These are phyloP conservation scores for Diabrotica virgifera DNA, from an alignment of 1,140 invertebrate genomes.

Conservation along the genomic window DNA sequence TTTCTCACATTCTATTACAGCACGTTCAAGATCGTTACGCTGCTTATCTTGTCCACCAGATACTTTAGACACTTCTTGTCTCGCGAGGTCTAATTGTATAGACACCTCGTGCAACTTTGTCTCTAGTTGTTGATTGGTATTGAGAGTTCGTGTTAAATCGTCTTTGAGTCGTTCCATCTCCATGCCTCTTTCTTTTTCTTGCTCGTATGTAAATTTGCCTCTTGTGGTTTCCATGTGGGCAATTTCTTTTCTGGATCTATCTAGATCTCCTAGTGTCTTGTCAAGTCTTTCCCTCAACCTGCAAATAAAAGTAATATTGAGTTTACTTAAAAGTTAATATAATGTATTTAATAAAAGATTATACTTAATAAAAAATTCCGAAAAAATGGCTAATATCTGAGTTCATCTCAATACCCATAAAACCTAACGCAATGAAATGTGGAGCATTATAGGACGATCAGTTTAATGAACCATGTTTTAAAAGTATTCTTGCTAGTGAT, in stretches of 20 bases:
- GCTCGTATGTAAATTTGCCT: conserved; percentile 85
- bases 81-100: conserved; percentile 74
- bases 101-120: conserved; percentile 74
- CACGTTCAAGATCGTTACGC: conserved; percentile 70
- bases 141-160: conserved; percentile 69
- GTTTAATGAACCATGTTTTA: no score
- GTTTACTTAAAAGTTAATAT: no score
- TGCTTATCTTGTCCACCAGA: conserved; percentile 72
- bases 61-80: conserved; percentile 72
- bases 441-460: no score
- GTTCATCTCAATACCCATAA: no score
- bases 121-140: conserved; percentile 67
- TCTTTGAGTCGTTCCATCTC: conserved; percentile 63
- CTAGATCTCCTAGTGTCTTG: conserved; percentile 74
- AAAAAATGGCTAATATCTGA: no score
- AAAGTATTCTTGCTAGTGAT: no score
- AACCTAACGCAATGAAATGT: no score
- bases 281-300: conserved; percentile 74
- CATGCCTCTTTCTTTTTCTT: conserved; percentile 73
- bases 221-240: conserved; percentile 72
- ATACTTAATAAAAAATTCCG: no score
- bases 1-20: conserved; percentile 83
- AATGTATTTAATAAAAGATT: no score
- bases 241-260: conserved; percentile 70
- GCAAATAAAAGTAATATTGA: not conserved